Evolutionary conservation across 1,140 invertebrate species (phyloP).

Genomic region (Ruditapes philippinarum): DNA sequence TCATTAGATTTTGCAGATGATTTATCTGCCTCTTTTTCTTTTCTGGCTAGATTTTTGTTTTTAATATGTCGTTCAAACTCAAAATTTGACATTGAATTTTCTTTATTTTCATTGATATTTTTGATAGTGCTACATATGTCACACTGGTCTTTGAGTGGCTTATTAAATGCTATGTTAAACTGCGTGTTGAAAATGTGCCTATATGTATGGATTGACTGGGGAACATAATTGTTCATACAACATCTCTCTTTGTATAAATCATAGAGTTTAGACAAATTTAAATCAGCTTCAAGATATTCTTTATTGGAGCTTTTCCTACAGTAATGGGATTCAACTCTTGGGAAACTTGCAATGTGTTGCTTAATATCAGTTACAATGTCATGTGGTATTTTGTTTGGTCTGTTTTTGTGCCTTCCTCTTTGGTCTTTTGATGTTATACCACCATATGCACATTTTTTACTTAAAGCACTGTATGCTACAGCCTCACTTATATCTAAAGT

Average conservation of each 20-base stretch:
- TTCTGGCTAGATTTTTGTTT: slow-evolving; percentile 34
- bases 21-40: slow-evolving; percentile 38
- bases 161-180: slow-evolving; percentile 24
- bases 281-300: slow-evolving; percentile 26
- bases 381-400: not conserved
- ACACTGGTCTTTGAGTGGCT: slow-evolving; percentile 46
- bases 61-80: slow-evolving; percentile 35
- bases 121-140: not conserved
- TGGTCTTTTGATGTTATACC: not conserved
- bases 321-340: slow-evolving; percentile 17
- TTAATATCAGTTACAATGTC: not conserved
- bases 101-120: not conserved
- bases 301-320: slow-evolving; percentile 36
- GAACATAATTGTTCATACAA: not conserved
- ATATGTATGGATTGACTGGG: slow-evolving; percentile 13
- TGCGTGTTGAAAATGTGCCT: slow-evolving; percentile 6
- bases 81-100: not conserved
- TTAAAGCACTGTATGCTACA: too few species aligned
- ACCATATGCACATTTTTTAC: not conserved
- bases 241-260: not conserved
- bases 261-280: slow-evolving; percentile 33
- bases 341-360: slow-evolving; percentile 18
- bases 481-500: not conserved
- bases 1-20: not conserved
- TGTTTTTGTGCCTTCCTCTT: slow-evolving; percentile 5